phyloP scores from a whole-genome alignment of 2,888 invertebrate species.

The Buathra laborator region DNA sequence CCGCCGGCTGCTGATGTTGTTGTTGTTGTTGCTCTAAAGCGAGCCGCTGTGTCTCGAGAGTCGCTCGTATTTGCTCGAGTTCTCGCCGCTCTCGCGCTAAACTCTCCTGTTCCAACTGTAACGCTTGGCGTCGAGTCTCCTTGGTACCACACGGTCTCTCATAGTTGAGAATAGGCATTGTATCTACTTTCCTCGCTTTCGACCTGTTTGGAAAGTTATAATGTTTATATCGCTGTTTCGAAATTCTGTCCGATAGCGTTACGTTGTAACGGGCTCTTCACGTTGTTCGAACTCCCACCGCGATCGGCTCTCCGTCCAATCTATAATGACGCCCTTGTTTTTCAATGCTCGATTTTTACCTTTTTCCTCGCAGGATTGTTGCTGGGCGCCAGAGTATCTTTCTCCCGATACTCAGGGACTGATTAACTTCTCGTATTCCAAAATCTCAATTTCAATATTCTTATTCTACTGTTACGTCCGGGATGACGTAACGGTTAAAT shows the following conservation, averaged over 20 bases:
- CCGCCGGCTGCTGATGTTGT: neutral
- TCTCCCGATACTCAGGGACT: no score
- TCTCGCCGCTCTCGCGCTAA: constrained; percentile 22
- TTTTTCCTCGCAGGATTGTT: no score
- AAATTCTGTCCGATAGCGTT: constrained; percentile 17
- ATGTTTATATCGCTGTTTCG: constrained; percentile 2
- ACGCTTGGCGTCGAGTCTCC: constrained; percentile 16
- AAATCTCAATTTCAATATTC: no score
- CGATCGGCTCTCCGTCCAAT: no score
- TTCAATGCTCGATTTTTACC: no score
- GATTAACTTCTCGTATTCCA: no score
- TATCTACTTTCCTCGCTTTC: neutral
- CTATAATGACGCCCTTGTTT: no score
- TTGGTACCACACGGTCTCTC: neutral
- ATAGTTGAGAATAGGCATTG: constrained; percentile 9
- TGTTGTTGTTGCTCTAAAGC: constrained; percentile 16
- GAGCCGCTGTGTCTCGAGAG: neutral
- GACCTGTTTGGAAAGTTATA: constrained; percentile 18
- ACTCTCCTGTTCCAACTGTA: constrained; percentile 22
- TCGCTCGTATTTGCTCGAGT: constrained; percentile 24
- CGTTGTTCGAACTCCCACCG: no score
- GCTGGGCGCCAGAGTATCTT: no score
- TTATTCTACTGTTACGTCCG: no score
- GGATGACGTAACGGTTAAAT: no score
- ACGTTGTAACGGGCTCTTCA: no score